Percentiles rank a stretch among this genome's conserved stretches.
phyloP scores from a whole-genome alignment of 2,113 vertebrate species.

The Albula goreensis region DNA sequence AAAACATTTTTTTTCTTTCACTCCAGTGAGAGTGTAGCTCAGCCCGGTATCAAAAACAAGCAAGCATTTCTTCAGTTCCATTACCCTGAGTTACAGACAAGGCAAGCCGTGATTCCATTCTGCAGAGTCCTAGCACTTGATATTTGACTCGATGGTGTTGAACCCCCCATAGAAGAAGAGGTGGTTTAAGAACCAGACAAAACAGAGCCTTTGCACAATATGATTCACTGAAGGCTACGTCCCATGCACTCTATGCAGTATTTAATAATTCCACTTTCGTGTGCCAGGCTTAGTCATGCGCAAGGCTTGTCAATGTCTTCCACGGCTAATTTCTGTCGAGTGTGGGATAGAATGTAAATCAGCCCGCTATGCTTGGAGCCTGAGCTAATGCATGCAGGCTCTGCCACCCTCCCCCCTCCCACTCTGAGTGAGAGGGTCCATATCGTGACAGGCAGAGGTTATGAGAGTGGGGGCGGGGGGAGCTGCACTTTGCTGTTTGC shows the following conservation, averaged over 20 bases:
- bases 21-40: too few species aligned
- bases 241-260: background rate
- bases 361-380: background rate
- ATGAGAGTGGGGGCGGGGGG: background rate
- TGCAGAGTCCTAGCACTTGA: too few species aligned
- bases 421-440: background rate
- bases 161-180: too few species aligned
- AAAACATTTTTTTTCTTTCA: too few species aligned
- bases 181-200: background rate
- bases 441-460: conserved; percentile 6
- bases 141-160: too few species aligned
- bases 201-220: background rate
- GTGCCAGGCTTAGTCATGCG: background rate
- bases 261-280: conserved; percentile 3
- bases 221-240: background rate
- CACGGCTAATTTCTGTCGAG: conserved; percentile 20
- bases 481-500: too few species aligned
- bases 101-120: too few species aligned
- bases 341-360: conserved; percentile 4
- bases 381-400: conserved; percentile 2
- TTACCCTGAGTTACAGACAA: too few species aligned
- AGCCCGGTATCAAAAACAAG: too few species aligned
- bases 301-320: background rate
- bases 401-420: background rate
- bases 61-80: too few species aligned